Evolutionary conservation across 2,113 vertebrate genomes (phyloP).

Genomic region (Peucedramus taeniatus): DNA sequence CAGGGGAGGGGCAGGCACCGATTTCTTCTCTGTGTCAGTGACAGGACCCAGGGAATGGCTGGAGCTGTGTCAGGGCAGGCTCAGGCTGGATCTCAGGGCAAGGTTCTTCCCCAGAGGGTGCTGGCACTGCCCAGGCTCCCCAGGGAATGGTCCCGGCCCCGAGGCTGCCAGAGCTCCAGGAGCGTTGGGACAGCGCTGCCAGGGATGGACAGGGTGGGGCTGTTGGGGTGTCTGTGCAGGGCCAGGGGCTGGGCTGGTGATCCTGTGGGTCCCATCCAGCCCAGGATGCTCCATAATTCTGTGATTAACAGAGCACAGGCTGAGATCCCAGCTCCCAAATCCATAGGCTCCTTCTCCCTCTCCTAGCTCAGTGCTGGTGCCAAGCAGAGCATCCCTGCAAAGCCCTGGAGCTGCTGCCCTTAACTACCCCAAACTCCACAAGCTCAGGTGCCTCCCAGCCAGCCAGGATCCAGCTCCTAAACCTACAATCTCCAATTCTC

Average conservation of each 20-base stretch:
- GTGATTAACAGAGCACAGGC: background rate
- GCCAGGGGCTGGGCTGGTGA: accelerated
- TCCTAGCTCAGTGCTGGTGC: background rate
- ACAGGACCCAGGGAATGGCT: background rate
- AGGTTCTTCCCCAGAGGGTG: background rate
- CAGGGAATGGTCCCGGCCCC: background rate
- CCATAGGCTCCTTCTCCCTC: background rate
- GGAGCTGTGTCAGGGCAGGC: accelerated
- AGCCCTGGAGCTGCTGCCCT: background rate
- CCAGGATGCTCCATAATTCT: background rate
- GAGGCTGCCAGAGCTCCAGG: background rate
- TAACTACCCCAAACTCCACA: background rate
- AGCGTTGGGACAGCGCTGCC: background rate
- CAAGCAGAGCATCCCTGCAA: background rate
- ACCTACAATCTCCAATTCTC: background rate
- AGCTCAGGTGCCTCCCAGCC: background rate
- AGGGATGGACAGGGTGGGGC: background rate
- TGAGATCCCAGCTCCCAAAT: background rate
- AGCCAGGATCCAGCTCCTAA: background rate
- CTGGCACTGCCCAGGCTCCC: background rate
- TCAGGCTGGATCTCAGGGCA: accelerated
- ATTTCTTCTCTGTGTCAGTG: background rate
- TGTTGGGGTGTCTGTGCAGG: background rate
- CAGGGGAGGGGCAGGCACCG: accelerated
- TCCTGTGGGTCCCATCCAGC: no score